Percentiles rank a stretch among this genome's conserved stretches.
These are phyloP conservation scores for Lycophotia porphyrea DNA, from an alignment of 2,888 invertebrate species.

Conservation along the genomic window DNA sequence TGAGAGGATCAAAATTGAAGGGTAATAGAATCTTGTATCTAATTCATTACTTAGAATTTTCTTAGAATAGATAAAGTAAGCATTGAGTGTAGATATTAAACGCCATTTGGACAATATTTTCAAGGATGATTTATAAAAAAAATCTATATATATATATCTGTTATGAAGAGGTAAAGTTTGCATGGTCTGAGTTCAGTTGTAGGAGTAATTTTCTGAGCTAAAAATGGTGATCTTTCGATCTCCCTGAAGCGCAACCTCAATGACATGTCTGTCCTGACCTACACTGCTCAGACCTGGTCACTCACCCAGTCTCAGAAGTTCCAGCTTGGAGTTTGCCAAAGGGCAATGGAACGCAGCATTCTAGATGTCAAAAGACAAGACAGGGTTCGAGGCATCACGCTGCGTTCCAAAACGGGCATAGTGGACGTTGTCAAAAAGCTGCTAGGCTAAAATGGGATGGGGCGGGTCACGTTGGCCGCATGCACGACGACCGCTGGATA, in stretches of 20 bases:
- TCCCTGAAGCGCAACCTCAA: too few species aligned
- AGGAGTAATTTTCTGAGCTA: too few species aligned
- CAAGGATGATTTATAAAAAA: not conserved
- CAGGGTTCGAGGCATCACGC: not conserved
- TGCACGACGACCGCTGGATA: too few species aligned
- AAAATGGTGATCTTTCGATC: too few species aligned
- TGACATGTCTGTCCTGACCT: too few species aligned
- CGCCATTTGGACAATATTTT: not conserved
- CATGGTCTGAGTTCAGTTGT: not conserved
- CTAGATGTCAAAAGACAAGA: too few species aligned
- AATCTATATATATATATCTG: too few species aligned
- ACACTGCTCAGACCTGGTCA: too few species aligned
- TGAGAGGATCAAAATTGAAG: constrained; percentile 10
- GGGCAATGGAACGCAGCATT: too few species aligned
- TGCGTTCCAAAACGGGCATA: not conserved
- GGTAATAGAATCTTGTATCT: constrained; percentile 2
- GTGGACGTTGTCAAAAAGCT: too few species aligned
- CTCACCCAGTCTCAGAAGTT: not conserved
- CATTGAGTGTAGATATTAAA: not conserved
- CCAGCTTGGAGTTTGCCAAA: not conserved
- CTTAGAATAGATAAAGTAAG: not conserved
- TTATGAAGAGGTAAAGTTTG: not conserved
- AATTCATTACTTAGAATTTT: not conserved
- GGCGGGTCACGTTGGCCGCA: too few species aligned
- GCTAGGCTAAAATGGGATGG: not conserved